Conservation (phyloP, 2,888 invertebrate species). For the Heliconius sara region DNA sequence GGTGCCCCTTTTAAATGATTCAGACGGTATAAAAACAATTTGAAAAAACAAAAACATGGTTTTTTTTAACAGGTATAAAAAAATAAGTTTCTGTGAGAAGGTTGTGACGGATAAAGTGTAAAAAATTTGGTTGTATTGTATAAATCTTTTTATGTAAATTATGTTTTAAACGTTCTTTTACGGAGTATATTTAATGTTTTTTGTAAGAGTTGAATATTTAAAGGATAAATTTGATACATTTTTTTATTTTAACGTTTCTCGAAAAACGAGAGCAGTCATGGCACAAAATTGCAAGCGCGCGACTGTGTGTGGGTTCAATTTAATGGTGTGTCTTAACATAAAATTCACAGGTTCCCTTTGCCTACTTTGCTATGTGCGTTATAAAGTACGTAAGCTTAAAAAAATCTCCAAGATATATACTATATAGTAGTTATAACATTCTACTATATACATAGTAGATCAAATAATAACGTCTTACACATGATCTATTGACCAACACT, state of each 20-base stretch:
- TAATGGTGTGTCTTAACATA: too few relatives aligned
- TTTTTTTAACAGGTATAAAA: background rate
- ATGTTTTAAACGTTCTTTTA: background rate
- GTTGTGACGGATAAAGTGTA: background rate
- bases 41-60: background rate
- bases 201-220: background rate
- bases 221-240: background rate
- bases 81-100: constrained; percentile 1
- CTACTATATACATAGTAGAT: too few relatives aligned
- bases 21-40: background rate
- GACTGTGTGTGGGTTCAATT: too few relatives aligned
- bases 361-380: too few relatives aligned
- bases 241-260: background rate
- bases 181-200: background rate
- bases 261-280: background rate
- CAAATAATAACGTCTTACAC: background rate
- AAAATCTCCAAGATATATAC: too few relatives aligned
- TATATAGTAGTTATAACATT: too few relatives aligned
- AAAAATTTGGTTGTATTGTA: background rate
- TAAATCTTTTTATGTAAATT: background rate
- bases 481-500: background rate
- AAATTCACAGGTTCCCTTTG: too few relatives aligned
- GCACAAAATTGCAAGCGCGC: too few relatives aligned
- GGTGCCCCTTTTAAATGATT: constrained; percentile 23
- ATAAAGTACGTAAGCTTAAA: too few relatives aligned